Base-by-base conservation (phyloP, 2,888 invertebrate species). In the Eudasyphora cyanicolor region DNA sequence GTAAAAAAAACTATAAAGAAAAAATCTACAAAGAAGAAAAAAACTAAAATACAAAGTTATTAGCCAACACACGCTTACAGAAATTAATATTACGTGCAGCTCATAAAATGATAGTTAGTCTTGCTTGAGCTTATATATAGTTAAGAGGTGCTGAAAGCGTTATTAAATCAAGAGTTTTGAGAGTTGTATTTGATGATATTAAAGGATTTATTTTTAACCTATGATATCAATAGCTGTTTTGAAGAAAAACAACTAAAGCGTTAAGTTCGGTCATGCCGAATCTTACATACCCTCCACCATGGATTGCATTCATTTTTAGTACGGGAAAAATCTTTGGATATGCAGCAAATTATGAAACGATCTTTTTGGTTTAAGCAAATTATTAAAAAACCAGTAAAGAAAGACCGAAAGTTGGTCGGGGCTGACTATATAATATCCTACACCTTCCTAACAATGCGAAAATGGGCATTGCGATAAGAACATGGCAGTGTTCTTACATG, bases 131-230 rank as follows among this genome's bases (percentile, higher is more conserved):
- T 24, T 12, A 57, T 27, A 57, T 27, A 24, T 57, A 57, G 24
- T 24, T 6, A 27, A 51, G 51, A 14, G 17, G 4, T 21, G 24
- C 51, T 51, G 21, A 24, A 51, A 51, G 51, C 21, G 19, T 51
- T 51, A 51, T 51, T 51, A 51, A 51, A 19, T 21, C 7, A 35
- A 35, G 35, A 35, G 5, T 35, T 35, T 7, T 45, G 24, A 57
- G 57, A 14, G 1, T 2, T 24, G 24, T 57, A 14, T 27, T 57
- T 27, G 27, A 14, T 14, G 27, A 14, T 6, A 27, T 57, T 14
- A 57, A 57, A 57, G 57, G 57, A 57, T 57, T 24, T 57, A 27
- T 57, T 57, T 57, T 24, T 57, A 57, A 57, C 24, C 10, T 27
- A 57, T 57, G 24, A 57, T 57, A 57, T 57, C 57, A 57, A 49